Base-by-base conservation (phyloP, 2,113 vertebrate genomes). In the Chaetodon trifascialis region DNA sequence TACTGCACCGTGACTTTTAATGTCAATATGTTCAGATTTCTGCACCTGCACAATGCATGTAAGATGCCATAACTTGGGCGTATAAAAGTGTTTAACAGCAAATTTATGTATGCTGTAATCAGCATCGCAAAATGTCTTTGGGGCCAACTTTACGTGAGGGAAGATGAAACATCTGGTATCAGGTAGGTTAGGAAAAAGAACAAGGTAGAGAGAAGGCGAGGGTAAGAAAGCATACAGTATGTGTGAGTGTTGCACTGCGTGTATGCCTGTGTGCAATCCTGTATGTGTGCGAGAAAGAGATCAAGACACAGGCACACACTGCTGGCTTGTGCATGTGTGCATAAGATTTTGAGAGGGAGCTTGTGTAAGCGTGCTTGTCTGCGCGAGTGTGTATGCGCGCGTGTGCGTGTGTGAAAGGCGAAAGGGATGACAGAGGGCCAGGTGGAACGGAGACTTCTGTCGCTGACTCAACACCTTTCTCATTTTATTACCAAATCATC, bases 401-500 rank as follows among this genome's bases (percentile, higher is more conserved):
- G 69, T 42, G 74, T 14, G 73, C 66, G 86, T 78, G 77, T 74
- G 90, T 87, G 88, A 91, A 85, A 77, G 79, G 91, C 88, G 79
- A 85, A 90, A 88, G 83, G 87, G 82, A 70, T 82, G 89, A 94
- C 91, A 89, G 78, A 30, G 76, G 79, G 90, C 91, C 93, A 91
- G 87, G 79, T 83, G 91, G 91, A 88, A 83, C 70, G 87, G 87
- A 91, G 83, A 91, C 90, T 78, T 92, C 47, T 40, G 87, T 84
- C 86, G 94, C 94, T 93, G 91, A 95, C 88, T 93, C 85, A 82
- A 94, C 94, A 87, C 58, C 72, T 74, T 91, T 94, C 90, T 93
- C 92, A 92, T 95, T 95, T 95, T 95, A 94, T 94, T 94, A 94
- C 88, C 92, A 95, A 95, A 95, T 94, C 92, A 94, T 86, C 93